Base-by-base conservation (phyloP, 1,140 invertebrate species). In the Theocolax elegans region DNA sequence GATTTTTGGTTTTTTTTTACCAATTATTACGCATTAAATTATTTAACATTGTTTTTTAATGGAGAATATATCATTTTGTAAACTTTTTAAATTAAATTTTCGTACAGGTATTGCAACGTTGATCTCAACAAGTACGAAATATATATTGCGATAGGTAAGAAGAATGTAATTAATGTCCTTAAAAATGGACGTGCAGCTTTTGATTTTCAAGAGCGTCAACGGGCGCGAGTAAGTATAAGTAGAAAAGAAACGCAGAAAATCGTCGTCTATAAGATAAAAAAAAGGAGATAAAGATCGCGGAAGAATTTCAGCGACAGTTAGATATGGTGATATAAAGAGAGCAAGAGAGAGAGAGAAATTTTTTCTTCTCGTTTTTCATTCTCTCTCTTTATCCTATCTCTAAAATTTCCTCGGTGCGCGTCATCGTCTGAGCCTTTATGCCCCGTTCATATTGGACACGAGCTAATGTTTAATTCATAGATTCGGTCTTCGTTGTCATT, bases 391-490 rank as follows among this genome's bases (percentile, higher is more conserved):
- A 35, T 35, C 31, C 10, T 35, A 35, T 10, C 4, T 35, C 31
- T 58, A 10, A 23, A 3, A 1, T 9, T 15, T 25, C 49, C 42
- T 13, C 12, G 27, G 44, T 19, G 19, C 19, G 31, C 10, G 10
- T n/a, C 23, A 21, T 25, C 25, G 59, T 25, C 59, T 29, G n/a
- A 27, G n/a, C 29, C 29, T 53, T 40, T 53, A 19, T 27, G 29
- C 35, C 17, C 38, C 40, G 17, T 46, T 67, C 40, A 58, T 67
- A 56, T 58, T 31, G 46, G 53, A 56, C n/a, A n/a, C 27, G n/a
- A 19, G 1, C 38, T 56, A 17, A 67, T 67, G 53, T 67, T 67
- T 67, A 58, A 67, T 67, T 67, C 64, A 67, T 56, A 35, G 38
- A 40, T 44, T 42, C 23, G 3, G 49, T 58, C 53, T 31, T 65